phyloP scores from a whole-genome alignment of 2,113 vertebrate genomes.

The Talpa occidentalis region DNA sequence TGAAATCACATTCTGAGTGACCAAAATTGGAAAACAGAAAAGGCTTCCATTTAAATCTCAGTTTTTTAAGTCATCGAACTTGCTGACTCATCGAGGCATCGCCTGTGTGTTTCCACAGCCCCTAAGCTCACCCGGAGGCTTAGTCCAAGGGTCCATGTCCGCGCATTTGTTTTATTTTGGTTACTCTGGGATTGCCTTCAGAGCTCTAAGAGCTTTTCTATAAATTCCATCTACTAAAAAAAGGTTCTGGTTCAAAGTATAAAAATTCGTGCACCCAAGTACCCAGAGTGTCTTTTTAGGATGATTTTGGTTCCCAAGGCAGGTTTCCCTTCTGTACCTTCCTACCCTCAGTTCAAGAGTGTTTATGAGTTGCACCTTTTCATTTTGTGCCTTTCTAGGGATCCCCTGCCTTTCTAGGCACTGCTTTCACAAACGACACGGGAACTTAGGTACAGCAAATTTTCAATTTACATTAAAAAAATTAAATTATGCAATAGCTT shows the following conservation, averaged over 20 bases:
- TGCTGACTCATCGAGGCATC: constrained; percentile 50
- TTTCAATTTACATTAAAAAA: neutral
- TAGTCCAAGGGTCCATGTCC: neutral
- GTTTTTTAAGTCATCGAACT: constrained; percentile 42
- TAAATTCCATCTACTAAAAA: neutral
- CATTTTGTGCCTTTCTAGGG: neutral
- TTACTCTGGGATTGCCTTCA: neutral
- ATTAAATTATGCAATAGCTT: neutral
- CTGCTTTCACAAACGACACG: neutral
- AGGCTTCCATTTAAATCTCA: constrained; percentile 53
- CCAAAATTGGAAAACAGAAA: constrained; percentile 71
- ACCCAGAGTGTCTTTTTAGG: neutral
- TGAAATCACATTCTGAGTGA: constrained; percentile 57
- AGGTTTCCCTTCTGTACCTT: neutral
- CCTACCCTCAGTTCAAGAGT: neutral
- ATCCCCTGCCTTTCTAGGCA: neutral
- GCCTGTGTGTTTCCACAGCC: neutral
- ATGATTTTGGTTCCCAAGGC: neutral
- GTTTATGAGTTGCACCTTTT: neutral
- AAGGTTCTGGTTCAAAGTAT: neutral
- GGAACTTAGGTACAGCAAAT: neutral
- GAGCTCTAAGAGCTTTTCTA: neutral
- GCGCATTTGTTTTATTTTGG: neutral
- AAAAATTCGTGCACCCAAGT: neutral
- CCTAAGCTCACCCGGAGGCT: neutral